Conservation (phyloP, 2,113 vertebrate genomes). For the Egretta garzetta region DNA sequence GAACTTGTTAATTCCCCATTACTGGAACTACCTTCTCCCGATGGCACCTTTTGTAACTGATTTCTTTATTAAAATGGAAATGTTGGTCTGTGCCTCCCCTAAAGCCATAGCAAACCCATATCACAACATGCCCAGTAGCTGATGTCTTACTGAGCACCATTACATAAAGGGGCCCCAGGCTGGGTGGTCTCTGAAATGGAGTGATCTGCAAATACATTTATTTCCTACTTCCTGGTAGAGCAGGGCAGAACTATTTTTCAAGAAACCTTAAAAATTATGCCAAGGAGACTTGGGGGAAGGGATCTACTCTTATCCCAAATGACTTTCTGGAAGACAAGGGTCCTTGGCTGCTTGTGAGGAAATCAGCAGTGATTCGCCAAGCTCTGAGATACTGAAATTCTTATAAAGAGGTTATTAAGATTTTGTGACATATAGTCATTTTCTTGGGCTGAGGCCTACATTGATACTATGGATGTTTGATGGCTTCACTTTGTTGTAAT, state of each 20-base stretch:
- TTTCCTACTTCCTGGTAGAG: neutral
- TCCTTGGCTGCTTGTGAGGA: neutral
- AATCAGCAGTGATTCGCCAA: neutral
- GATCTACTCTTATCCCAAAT: neutral
- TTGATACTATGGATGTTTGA: neutral
- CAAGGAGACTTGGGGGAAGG: fast-evolving
- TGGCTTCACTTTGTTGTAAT: neutral
- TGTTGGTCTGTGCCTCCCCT: neutral
- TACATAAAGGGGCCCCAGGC: fast-evolving
- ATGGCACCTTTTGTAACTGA: neutral
- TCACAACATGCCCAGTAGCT: neutral
- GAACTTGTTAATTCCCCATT: neutral
- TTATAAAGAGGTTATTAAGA: neutral
- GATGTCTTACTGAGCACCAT: neutral
- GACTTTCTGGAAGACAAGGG: neutral
- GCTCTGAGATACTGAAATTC: neutral
- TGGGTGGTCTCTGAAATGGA: neutral
- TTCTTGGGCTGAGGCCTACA: neutral
- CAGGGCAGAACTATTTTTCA: neutral
- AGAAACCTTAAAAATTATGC: neutral
- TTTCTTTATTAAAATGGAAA: neutral
- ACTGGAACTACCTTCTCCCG: neutral
- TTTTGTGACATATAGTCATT: neutral
- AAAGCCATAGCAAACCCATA: neutral
- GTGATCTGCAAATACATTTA: neutral